phyloP scores from a whole-genome alignment of 2,113 vertebrate species.

The Galeopterus variegatus region DNA sequence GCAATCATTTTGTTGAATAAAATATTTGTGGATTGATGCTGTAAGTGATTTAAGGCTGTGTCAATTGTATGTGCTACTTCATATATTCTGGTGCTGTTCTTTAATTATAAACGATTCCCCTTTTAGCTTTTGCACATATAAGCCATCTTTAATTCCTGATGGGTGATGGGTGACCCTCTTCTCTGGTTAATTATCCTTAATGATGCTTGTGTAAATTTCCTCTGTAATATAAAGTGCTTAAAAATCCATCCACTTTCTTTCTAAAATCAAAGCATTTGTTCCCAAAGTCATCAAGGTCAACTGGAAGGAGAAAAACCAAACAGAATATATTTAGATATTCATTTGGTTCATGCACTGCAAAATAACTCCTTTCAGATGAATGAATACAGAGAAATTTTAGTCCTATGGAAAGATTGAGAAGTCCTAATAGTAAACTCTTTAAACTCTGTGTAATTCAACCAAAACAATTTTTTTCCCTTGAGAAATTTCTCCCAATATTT shows the following conservation, averaged over 20 bases:
- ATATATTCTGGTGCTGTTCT: background rate
- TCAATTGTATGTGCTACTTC: background rate
- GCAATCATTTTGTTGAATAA: slow-evolving; percentile 14
- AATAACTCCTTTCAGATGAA: slow-evolving; percentile 23
- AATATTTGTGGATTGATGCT: slow-evolving; percentile 29
- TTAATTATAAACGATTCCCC: slow-evolving; percentile 4
- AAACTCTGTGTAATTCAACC: background rate
- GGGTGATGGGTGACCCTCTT: background rate
- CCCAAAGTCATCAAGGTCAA: background rate
- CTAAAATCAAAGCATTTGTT: slow-evolving; percentile 44
- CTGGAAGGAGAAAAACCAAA: background rate
- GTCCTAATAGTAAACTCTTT: background rate
- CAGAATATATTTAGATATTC: background rate
- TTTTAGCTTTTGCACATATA: background rate
- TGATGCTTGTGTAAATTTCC: slow-evolving; percentile 10
- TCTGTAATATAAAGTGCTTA: background rate
- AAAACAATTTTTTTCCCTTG: background rate
- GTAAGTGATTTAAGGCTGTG: background rate
- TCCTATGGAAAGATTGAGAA: background rate
- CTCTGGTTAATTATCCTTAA: slow-evolving; percentile 5
- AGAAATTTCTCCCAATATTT: background rate
- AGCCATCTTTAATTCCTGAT: slow-evolving; percentile 43
- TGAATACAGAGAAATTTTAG: slow-evolving; percentile 9
- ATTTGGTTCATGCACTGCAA: slow-evolving; percentile 21
- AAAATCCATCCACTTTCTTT: background rate